Base-by-base conservation (phyloP, 2,888 invertebrate species). In the Lasioglossum pauxillum region DNA sequence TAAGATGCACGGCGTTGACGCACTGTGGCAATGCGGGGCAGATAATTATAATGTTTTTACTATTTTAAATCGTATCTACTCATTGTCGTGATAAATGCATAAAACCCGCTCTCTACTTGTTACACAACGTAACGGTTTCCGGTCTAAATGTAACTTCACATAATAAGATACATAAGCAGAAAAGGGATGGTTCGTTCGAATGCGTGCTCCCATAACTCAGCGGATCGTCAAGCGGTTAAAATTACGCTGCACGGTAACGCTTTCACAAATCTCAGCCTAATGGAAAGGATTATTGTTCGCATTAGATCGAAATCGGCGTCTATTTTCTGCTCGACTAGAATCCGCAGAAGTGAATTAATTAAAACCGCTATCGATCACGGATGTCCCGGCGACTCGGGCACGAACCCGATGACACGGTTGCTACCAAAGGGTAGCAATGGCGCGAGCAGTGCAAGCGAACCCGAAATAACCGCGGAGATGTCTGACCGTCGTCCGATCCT, bases 391-490 rank as follows among this genome's bases (percentile, higher is more conserved):
- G 79, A 64, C 77, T 69, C 77, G 67, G 53, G n/a, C 67, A 60
- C 49, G 67, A 38, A 74, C 27, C 4, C 19, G 38, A 44, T 73
- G 74, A 78, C 84, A 67, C 72, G 78, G 35, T 60, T 35, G 5
- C 67, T 46, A 78, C 67, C 75, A 31, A 75, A 72, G 77, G 57
- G 74, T 71, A 75, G 72, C 35, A 83, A 86, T 64, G 75, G 78
- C 53, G 80, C 19, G 67, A 75, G 31, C 46, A 31, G 60, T 75
- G 72, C 74, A 64, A 80, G 79, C 75, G 79, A 53, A 79, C 79
- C 87, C 73, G 71, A 88, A 88, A 88, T 88, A 88, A 80, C 87
- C 87, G 35, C 38, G 44, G n/a, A 64, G 67, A 46, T 49, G 84
- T 71, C 69, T 76, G 71, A n/a, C 67, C 57, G 71, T n/a, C 44